These are phyloP conservation scores for Podocnemis expansa DNA, from an alignment of 2,113 vertebrate genomes.

Conservation along the genomic window DNA sequence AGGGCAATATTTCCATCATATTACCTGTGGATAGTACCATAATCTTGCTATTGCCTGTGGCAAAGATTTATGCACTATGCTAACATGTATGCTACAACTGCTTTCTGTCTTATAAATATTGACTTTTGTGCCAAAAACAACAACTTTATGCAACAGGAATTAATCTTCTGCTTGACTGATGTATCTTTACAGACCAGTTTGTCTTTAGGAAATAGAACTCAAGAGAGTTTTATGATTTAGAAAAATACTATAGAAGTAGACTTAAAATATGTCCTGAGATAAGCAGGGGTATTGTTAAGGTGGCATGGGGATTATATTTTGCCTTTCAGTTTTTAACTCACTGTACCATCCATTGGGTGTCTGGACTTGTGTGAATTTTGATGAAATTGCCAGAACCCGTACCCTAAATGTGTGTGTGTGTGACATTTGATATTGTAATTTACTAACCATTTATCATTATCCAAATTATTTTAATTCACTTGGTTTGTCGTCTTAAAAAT, in stretches of 20 bases:
- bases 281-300: constrained; percentile 56
- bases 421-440: background rate
- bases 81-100: constrained; percentile 54
- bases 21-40: constrained; percentile 63
- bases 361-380: background rate
- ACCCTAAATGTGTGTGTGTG: background rate
- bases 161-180: constrained; percentile 67
- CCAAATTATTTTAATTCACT: background rate
- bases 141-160: constrained; percentile 62
- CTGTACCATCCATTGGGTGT: constrained; percentile 56
- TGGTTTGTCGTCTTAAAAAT: background rate
- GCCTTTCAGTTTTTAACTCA: constrained; percentile 59
- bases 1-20: constrained; percentile 55
- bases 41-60: constrained; percentile 48
- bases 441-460: background rate
- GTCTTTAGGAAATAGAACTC: constrained; percentile 66
- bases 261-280: constrained; percentile 57
- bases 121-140: constrained; percentile 63
- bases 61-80: constrained; percentile 66
- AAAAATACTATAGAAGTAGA: constrained; percentile 61
- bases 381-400: background rate
- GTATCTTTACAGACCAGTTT: constrained; percentile 67
- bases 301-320: constrained; percentile 56
- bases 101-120: constrained; percentile 69
- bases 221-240: constrained; percentile 66